These are phyloP conservation scores for Trichogramma dendrolimi DNA, from an alignment of 2,888 invertebrate species.

Conservation along the genomic window DNA sequence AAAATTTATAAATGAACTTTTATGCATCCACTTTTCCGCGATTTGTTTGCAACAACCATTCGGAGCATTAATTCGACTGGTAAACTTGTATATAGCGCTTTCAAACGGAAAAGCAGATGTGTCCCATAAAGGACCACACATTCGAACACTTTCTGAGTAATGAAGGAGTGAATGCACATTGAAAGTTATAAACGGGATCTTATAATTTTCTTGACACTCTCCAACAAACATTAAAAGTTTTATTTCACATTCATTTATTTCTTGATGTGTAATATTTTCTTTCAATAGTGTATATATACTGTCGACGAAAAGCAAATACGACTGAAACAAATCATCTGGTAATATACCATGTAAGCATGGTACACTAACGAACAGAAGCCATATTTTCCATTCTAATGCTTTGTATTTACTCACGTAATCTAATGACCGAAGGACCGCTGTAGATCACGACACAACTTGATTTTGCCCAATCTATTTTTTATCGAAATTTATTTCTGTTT, in stretches of 20 bases:
- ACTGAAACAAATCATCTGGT: neutral
- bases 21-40: constrained; percentile 8
- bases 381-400: neutral
- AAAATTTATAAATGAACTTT: neutral
- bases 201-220: constrained; percentile 27
- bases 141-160: constrained; percentile 21
- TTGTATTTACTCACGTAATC: neutral
- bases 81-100: constrained; percentile 24
- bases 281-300: constrained; percentile 5
- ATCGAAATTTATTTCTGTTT: constrained; percentile 2
- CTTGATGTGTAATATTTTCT: neutral
- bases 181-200: constrained; percentile 27
- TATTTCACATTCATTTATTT: constrained; percentile 22
- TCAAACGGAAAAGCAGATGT: constrained; percentile 28
- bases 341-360: neutral
- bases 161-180: constrained; percentile 24
- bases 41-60: constrained; percentile 26
- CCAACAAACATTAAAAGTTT: constrained; percentile 26
- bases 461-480: neutral
- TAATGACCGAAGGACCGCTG: neutral
- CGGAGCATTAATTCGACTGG: constrained; percentile 21
- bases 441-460: neutral
- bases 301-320: constrained; percentile 2
- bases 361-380: neutral
- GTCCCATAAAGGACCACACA: constrained; percentile 29